phyloP scores from a whole-genome alignment of 1,140 invertebrate species.

The Temnothorax curvispinosus region DNA sequence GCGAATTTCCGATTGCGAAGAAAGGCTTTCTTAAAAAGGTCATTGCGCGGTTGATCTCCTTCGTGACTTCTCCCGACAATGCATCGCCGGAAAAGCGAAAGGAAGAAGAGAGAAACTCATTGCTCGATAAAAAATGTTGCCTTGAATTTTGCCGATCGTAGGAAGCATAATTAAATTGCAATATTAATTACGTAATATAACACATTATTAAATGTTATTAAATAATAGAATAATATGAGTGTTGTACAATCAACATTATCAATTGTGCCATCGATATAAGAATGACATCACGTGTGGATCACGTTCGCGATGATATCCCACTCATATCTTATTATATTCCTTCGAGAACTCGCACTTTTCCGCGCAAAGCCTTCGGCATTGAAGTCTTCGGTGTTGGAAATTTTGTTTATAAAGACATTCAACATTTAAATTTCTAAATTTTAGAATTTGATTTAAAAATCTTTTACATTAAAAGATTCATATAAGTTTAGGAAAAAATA shows the following conservation, averaged over 20 bases:
- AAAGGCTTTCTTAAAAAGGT: slow-evolving; percentile 31
- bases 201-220: neutral
- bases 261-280: neutral
- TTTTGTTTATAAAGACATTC: neutral
- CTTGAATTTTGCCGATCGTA: neutral
- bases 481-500: neutral
- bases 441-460: neutral
- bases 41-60: neutral
- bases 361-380: neutral
- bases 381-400: neutral
- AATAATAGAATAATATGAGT: neutral
- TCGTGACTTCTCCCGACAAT: slow-evolving; percentile 39
- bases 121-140: slow-evolving; percentile 1
- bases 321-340: neutral
- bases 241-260: neutral
- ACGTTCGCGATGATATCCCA: neutral
- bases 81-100: slow-evolving; percentile 42
- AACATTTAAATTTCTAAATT: slow-evolving; percentile 11
- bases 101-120: slow-evolving; percentile 12
- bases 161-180: neutral
- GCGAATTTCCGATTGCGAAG: slow-evolving; percentile 29
- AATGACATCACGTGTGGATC: neutral
- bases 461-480: neutral
- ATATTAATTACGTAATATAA: slow-evolving; percentile 1
- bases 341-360: neutral